A percentile compares a stretch with the other conserved stretches of the same genome.
phyloP scores from a whole-genome alignment of 1,140 invertebrate genomes.

The Drosophila navojoa region DNA sequence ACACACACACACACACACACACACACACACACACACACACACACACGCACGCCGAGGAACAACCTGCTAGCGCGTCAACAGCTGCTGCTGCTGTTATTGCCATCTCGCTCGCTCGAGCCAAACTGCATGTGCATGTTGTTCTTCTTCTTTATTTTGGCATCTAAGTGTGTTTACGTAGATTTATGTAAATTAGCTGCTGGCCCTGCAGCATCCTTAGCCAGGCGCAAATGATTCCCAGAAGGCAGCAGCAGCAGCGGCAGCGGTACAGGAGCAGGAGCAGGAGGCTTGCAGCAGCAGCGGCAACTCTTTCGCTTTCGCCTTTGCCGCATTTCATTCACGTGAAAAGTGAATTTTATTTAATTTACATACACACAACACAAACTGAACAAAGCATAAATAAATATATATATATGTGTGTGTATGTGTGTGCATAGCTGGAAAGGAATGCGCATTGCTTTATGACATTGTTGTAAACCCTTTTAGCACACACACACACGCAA shows the following conservation, averaged over 20 bases:
- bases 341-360: slow-evolving; percentile 54
- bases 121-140: slow-evolving; percentile 1
- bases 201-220: slow-evolving; percentile 53
- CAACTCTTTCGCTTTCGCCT: slow-evolving; percentile 62
- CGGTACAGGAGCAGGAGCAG: neutral
- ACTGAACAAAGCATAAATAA: slow-evolving; percentile 1
- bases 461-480: slow-evolving; percentile 73
- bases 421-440: slow-evolving; percentile 36
- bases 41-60: neutral
- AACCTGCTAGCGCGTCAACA: slow-evolving; percentile 37
- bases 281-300: slow-evolving; percentile 6
- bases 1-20: too few species aligned
- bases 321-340: slow-evolving; percentile 63
- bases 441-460: slow-evolving; percentile 67
- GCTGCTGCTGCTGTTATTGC: slow-evolving; percentile 15
- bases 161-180: slow-evolving; percentile 60
- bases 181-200: slow-evolving; percentile 72
- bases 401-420: slow-evolving; percentile 1
- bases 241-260: slow-evolving; percentile 45
- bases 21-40: too few species aligned
- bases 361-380: slow-evolving; percentile 36
- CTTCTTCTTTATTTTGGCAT: neutral
- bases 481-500: slow-evolving; percentile 50
- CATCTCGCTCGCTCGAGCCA: neutral
- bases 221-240: slow-evolving; percentile 79